Evolutionary conservation across 2,113 vertebrate genomes (phyloP).

Genomic region (Loxodonta africana): DNA sequence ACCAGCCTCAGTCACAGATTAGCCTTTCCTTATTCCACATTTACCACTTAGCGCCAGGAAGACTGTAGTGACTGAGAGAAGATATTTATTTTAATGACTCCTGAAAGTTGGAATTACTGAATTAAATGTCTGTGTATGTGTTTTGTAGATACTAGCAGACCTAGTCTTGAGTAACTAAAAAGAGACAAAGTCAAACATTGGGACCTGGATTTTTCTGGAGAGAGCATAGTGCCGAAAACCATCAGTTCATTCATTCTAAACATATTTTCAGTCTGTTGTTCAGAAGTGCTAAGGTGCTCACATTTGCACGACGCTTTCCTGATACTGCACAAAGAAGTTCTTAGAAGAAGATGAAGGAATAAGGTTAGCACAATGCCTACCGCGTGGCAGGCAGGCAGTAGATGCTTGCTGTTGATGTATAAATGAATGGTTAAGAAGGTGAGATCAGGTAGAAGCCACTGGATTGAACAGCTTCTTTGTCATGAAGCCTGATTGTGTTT

Average conservation of each 20-base stretch:
- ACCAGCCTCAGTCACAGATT: background rate
- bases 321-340: background rate
- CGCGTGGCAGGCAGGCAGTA: accelerated
- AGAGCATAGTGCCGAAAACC: background rate
- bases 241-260: background rate
- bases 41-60: background rate
- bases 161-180: background rate
- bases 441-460: background rate
- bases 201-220: background rate
- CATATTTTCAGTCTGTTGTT: background rate
- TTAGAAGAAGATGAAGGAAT: background rate
- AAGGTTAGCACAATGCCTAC: accelerated
- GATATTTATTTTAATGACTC: conserved; percentile 29
- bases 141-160: background rate
- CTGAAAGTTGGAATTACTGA: background rate
- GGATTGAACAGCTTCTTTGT: background rate
- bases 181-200: background rate
- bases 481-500: background rate
- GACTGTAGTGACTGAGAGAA: background rate
- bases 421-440: background rate
- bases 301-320: background rate
- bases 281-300: background rate
- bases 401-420: background rate
- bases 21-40: background rate
- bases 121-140: background rate